Percentiles rank a stretch among this genome's conserved stretches.
These are phyloP conservation scores for Halcyon malimbica DNA, from an alignment of 2,113 vertebrate genomes.

Conservation along the genomic window DNA sequence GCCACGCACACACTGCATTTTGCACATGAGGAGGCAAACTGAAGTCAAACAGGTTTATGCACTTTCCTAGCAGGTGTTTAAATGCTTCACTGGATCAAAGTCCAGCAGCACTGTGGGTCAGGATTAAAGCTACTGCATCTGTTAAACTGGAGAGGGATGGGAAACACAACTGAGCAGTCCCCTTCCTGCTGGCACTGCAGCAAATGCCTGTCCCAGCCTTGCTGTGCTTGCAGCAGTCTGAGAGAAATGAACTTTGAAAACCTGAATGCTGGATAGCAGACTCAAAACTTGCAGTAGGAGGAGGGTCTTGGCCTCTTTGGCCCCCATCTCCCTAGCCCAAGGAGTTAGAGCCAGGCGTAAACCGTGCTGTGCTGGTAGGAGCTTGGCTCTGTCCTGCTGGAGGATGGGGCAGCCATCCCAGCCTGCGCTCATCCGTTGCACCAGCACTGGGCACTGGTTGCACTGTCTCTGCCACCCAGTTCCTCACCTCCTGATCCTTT, in stretches of 20 bases:
- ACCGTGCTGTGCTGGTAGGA: not conserved
- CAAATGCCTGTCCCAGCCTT: not conserved
- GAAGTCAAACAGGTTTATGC: not conserved
- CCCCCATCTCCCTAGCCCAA: not conserved
- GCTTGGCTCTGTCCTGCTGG: not conserved
- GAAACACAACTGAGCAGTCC: not conserved
- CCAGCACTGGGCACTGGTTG: not conserved
- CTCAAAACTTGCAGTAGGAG: not conserved
- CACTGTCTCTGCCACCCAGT: not conserved
- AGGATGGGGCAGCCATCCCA: not conserved
- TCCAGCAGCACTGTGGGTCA: not conserved
- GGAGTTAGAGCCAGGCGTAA: not conserved
- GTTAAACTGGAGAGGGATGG: not conserved
- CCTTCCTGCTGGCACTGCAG: not conserved
- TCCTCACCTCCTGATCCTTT: not conserved
- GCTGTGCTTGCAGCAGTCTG: not conserved
- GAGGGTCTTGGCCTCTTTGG: not conserved
- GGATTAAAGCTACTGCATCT: not conserved
- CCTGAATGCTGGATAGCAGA: not conserved
- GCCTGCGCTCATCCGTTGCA: not conserved
- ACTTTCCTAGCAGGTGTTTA: not conserved
- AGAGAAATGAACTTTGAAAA: not conserved
- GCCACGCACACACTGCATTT: not conserved
- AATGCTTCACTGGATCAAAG: accelerated
- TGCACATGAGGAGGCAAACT: not conserved